Evolutionary conservation across 2,113 vertebrate genomes (phyloP).

Genomic region (Bostrychus sinensis): DNA sequence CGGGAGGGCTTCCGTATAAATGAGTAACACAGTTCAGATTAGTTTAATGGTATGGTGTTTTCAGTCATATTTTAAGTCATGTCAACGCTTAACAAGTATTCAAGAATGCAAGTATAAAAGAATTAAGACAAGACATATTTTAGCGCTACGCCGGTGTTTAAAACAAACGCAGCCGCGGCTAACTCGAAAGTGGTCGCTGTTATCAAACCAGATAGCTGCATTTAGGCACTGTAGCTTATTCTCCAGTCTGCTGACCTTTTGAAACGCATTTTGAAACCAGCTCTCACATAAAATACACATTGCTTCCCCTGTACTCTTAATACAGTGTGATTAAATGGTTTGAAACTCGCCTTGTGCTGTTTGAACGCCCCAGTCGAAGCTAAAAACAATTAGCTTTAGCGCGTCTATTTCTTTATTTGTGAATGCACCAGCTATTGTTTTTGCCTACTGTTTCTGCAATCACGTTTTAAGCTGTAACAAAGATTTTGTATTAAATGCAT

Average conservation of each 20-base stretch:
- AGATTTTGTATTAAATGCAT: too few species aligned
- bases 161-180: conserved; percentile 31
- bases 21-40: too few species aligned
- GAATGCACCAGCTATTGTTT: background rate
- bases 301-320: background rate
- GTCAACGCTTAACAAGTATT: too few species aligned
- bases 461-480: too few species aligned
- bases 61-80: too few species aligned
- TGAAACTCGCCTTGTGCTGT: conserved; percentile 22
- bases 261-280: background rate
- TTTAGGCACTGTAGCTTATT: conserved; percentile 28
- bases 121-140: too few species aligned
- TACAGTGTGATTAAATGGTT: background rate
- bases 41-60: too few species aligned
- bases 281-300: background rate
- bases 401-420: background rate
- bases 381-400: background rate
- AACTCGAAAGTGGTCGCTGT: conserved; percentile 23
- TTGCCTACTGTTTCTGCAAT: background rate
- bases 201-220: conserved; percentile 13
- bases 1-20: too few species aligned
- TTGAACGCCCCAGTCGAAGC: background rate
- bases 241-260: background rate
- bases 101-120: too few species aligned
- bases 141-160: background rate